A percentile compares a stretch with the other conserved stretches of the same genome.
phyloP scores from a whole-genome alignment of 2,113 vertebrate species.

The Nannospalax galili region DNA sequence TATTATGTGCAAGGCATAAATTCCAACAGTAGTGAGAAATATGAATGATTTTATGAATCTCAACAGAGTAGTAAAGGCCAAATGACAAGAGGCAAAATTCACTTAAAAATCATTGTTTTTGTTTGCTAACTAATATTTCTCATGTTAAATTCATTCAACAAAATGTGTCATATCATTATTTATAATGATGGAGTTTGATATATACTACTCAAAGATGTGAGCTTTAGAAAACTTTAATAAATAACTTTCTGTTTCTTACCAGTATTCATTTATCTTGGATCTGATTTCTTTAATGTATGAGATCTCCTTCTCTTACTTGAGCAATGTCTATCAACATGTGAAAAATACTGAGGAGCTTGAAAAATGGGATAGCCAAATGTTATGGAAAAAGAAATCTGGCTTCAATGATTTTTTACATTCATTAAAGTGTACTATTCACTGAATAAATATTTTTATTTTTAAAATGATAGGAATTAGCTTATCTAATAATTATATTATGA shows the following conservation, averaged over 20 bases:
- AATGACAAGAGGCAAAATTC: background rate
- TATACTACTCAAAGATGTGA: background rate
- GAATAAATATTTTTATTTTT: background rate
- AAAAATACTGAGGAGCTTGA: background rate
- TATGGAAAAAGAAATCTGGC: background rate
- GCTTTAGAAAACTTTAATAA: background rate
- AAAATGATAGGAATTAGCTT: background rate
- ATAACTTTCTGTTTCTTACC: background rate
- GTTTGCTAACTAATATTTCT: no score
- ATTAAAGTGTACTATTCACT: background rate
- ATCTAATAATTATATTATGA: background rate
- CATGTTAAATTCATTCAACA: background rate
- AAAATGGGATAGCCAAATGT: background rate
- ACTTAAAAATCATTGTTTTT: background rate
- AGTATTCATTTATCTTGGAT: background rate
- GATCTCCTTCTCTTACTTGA: background rate
- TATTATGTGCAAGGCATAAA: background rate
- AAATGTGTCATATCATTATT: background rate
- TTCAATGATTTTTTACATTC: background rate
- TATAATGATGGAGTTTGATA: background rate
- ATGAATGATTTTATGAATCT: background rate
- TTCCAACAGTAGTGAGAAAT: background rate
- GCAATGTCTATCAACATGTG: background rate
- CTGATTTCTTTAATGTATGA: background rate
- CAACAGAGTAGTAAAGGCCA: no score